Conservation (phyloP, 37 sponge, comb jelly and placozoan genomes). For the Lycopodina hypogea region DNA sequence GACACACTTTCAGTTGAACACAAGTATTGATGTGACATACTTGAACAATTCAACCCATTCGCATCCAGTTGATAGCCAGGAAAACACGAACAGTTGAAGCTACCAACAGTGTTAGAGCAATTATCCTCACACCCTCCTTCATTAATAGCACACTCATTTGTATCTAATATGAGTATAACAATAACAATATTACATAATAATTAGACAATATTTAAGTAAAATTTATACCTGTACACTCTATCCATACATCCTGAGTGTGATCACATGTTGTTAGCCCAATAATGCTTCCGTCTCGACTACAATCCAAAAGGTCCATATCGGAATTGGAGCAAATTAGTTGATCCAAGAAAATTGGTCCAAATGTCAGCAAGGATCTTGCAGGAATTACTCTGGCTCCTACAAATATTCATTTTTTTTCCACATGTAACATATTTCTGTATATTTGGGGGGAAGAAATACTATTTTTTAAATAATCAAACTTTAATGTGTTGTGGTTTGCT, state of each 20-base stretch:
- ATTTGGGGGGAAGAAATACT: too few relatives aligned
- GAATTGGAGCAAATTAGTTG: slow-evolving; percentile 7
- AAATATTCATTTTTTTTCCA: neutral
- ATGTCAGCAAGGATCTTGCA: neutral
- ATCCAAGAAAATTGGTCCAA: slow-evolving; percentile 30
- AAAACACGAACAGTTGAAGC: slow-evolving; percentile 32
- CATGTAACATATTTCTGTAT: too few relatives aligned
- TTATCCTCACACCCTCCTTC: slow-evolving; percentile 49
- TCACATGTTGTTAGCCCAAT: slow-evolving; percentile 22
- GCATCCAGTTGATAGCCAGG: slow-evolving; percentile 19
- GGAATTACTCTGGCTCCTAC: neutral
- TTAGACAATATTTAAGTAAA: neutral
- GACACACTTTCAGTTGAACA: neutral
- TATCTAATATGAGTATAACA: slow-evolving; percentile 17
- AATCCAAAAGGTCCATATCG: slow-evolving; percentile 7
- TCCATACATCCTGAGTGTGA: slow-evolving; percentile 33
- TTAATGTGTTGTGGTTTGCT: too few relatives aligned
- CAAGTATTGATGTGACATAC: neutral
- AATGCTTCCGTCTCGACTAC: neutral
- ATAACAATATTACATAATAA: neutral
- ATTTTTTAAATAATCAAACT: too few relatives aligned
- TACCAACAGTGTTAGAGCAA: slow-evolving; percentile 55
- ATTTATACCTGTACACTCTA: slow-evolving; percentile 9
- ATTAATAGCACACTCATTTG: slow-evolving; percentile 31
- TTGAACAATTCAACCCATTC: slow-evolving; percentile 14